Base-by-base conservation (phyloP, 1,140 invertebrate species). In the Nilaparvata lugens region DNA sequence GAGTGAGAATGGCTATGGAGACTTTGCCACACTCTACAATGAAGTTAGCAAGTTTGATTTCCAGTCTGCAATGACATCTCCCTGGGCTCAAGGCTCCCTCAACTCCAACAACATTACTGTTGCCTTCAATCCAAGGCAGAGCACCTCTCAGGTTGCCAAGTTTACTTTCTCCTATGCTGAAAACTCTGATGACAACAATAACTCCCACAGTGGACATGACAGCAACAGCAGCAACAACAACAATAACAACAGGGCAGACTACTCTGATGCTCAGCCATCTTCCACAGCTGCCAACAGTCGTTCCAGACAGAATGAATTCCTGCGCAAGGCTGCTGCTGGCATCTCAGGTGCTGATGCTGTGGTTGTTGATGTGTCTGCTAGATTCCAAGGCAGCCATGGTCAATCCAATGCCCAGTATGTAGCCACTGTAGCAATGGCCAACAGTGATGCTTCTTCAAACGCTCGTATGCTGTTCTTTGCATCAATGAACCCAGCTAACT, bases 371-470 rank as follows among this genome's bases (percentile, higher is more conserved):
- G 14, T 81, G 2, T 72, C 74, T 28, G 65, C 79, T 2, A 62
- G 76, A 58, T 76, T 83, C 52, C 70, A 76, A 43, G 31, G 9
- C 31, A 35, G 9, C 9, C 31, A 35, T 35, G 77, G 76, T 13
- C 63, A 75, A 13, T 68, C 75, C 14, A 75, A 75, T 16, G 62
- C 60, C 11, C 64, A 77, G 52, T 79, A 78, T 60, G 66, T 72
- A 6, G 38, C 77, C 0, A 82, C 81, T 1, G 62, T 73, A 4
- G 81, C 79, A 51, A 60, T 71, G n/a, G 78, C 75, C 14, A 63
- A 65, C 0, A 85, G 80, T 64, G 69, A 72, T 5, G 75, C 79
- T 4, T 79, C 83, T 60, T 65, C 72, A 0, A 81, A 79, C 60
- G 70, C 72, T 2, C 76, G 78, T 56, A 65, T 72, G 42, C 72